A percentile compares a stretch with the other conserved stretches of the same genome.
Conservation (phyloP, 2,888 invertebrate genomes). For the Nebria brevicollis region DNA sequence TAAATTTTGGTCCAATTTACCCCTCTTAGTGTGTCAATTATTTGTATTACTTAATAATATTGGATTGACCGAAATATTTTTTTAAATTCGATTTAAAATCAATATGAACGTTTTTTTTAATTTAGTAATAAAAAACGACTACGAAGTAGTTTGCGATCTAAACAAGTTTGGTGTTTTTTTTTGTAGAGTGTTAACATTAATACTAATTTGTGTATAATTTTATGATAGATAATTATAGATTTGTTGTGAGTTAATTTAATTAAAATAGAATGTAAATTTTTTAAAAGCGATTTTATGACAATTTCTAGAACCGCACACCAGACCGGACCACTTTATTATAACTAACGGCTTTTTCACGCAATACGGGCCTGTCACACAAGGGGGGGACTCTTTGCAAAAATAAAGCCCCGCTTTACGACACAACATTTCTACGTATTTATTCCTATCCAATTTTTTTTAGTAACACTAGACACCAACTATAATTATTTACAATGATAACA, state of each 20-base stretch:
- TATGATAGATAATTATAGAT: constrained; percentile 38
- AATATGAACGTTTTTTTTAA: not conserved
- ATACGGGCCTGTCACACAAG: not conserved
- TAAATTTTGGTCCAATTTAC: no score
- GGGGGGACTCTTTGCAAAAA: no score
- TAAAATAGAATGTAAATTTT: constrained; percentile 21
- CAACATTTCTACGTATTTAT: not conserved
- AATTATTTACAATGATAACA: no score
- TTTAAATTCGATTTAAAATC: not conserved
- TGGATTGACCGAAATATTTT: not conserved
- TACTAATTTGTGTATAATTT: constrained; percentile 57
- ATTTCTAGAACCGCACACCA: not conserved
- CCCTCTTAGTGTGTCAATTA: no score
- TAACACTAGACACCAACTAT: no score
- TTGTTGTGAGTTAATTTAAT: constrained; percentile 37
- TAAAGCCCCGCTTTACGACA: not conserved
- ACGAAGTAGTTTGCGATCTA: not conserved
- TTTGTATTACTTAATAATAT: not conserved
- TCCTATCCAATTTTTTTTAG: no score
- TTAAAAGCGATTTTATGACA: constrained; percentile 1
- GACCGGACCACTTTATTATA: no score
- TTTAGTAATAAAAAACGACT: constrained; percentile 1
- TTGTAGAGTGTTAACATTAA: not conserved
- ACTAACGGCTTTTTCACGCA: not conserved
- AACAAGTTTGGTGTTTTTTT: not conserved